These are phyloP conservation scores for Mesorhabditis sp. DNA, from an alignment of 2,888 invertebrate species.

Conservation along the genomic window DNA sequence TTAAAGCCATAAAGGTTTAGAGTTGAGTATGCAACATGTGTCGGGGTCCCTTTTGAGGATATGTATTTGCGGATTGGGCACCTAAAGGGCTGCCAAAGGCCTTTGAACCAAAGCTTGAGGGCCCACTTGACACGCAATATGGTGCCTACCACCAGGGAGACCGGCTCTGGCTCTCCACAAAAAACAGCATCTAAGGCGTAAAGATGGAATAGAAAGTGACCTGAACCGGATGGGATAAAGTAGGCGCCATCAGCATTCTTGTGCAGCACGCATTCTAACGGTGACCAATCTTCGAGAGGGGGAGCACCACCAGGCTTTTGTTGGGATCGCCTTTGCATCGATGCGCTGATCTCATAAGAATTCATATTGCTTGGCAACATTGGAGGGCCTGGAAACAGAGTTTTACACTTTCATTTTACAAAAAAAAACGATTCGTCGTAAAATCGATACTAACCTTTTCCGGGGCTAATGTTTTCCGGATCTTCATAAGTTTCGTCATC, in stretches of 20 bases:
- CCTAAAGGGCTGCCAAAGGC: too few relatives aligned
- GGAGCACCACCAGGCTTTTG: slow-evolving; percentile 12
- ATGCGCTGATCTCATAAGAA: slow-evolving; percentile 37
- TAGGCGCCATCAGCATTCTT: slow-evolving; percentile 41
- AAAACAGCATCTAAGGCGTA: background rate
- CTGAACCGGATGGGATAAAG: slow-evolving; percentile 37
- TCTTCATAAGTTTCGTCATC: slow-evolving; percentile 40
- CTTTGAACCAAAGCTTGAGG: background rate
- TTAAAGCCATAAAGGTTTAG: too few relatives aligned
- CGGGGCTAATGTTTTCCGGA: slow-evolving; percentile 23
- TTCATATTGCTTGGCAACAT: slow-evolving; percentile 15
- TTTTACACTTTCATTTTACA: background rate
- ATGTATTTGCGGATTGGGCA: too few relatives aligned
- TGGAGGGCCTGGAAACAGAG: background rate
- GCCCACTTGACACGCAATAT: slow-evolving; percentile 8
- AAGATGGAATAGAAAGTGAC: slow-evolving; percentile 18
- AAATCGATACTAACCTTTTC: background rate
- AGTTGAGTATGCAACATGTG: too few relatives aligned
- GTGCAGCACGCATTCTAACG: slow-evolving; percentile 27
- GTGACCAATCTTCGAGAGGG: background rate
- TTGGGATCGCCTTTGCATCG: slow-evolving; percentile 10
- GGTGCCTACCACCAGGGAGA: slow-evolving; percentile 6
- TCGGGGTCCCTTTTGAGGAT: too few relatives aligned
- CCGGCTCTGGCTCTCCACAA: background rate
- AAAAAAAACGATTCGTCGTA: background rate